A percentile compares a stretch with the other conserved stretches of the same genome.
These are phyloP conservation scores for Watsonalla cultraria DNA, from an alignment of 2,888 invertebrate species.

Conservation along the genomic window DNA sequence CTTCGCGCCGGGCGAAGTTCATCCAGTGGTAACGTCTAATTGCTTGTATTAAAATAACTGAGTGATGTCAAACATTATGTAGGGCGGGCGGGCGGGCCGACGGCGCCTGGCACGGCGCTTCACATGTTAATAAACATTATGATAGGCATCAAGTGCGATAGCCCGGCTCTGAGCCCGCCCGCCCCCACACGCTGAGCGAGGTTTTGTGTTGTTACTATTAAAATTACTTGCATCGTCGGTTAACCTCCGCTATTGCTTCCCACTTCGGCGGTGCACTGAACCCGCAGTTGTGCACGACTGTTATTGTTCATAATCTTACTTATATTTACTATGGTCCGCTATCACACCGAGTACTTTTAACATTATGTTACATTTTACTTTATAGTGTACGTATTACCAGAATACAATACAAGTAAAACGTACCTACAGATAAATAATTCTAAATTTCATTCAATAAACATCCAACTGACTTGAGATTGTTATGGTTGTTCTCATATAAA, in stretches of 20 bases:
- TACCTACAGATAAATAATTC: no score
- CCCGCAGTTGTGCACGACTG: neutral
- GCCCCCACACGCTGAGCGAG: conserved; percentile 21
- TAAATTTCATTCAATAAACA: no score
- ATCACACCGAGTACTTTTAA: no score
- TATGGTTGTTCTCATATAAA: no score
- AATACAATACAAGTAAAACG: no score
- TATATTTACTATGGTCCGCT: neutral
- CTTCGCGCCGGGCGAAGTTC: conserved; percentile 56
- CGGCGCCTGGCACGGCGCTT: conserved; percentile 67
- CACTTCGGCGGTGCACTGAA: neutral
- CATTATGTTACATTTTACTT: no score
- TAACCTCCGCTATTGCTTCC: neutral
- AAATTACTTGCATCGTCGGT: conserved; percentile 15
- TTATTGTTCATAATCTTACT: neutral
- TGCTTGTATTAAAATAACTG: conserved; percentile 78
- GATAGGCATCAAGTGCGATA: conserved; percentile 76
- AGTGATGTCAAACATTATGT: conserved; percentile 76
- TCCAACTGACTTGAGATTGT: no score
- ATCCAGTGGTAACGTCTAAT: conserved; percentile 65
- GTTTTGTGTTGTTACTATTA: conserved; percentile 27
- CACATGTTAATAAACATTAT: conserved; percentile 79
- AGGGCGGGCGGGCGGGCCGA: conserved; percentile 59
- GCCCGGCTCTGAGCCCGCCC: conserved; percentile 51
- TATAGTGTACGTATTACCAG: no score